phyloP scores from a whole-genome alignment of 2,797 vertebrate species.

The Sphenodon punctatus region DNA sequence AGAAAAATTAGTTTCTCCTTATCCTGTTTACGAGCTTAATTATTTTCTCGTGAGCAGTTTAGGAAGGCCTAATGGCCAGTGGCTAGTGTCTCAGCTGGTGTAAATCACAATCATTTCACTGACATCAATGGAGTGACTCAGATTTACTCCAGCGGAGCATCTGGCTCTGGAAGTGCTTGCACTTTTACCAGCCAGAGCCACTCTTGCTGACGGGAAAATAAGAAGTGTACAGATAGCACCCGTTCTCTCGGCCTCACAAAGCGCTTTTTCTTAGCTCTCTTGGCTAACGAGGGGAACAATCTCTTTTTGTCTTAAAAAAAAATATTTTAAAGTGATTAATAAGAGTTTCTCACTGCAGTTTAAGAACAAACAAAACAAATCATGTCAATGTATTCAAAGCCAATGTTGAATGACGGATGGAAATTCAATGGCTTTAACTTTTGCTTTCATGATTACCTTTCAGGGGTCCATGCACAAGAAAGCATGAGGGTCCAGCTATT shows the following conservation, averaged over 20 bases:
- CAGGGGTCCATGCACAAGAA: slow-evolving; percentile 24
- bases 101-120: not conserved
- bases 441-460: not conserved
- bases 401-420: not conserved
- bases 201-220: not conserved
- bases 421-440: slow-evolving; percentile 13
- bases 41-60: too few relatives aligned
- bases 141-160: too few relatives aligned
- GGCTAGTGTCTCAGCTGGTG: too few relatives aligned
- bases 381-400: slow-evolving; percentile 11
- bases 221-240: not conserved
- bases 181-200: not conserved
- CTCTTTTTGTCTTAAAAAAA: not conserved
- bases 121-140: too few relatives aligned
- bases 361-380: slow-evolving; percentile 6
- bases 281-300: not conserved
- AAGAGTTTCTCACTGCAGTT: not conserved
- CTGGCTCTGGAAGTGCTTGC: not conserved
- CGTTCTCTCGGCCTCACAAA: not conserved
- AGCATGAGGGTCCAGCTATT: not conserved
- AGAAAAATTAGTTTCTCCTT: too few relatives aligned
- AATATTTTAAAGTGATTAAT: slow-evolving; percentile 14
- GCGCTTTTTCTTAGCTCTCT: not conserved
- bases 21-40: too few relatives aligned
- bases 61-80: too few relatives aligned